phyloP scores from a whole-genome alignment of 2,797 vertebrate species.

The Nannoperca australis region DNA sequence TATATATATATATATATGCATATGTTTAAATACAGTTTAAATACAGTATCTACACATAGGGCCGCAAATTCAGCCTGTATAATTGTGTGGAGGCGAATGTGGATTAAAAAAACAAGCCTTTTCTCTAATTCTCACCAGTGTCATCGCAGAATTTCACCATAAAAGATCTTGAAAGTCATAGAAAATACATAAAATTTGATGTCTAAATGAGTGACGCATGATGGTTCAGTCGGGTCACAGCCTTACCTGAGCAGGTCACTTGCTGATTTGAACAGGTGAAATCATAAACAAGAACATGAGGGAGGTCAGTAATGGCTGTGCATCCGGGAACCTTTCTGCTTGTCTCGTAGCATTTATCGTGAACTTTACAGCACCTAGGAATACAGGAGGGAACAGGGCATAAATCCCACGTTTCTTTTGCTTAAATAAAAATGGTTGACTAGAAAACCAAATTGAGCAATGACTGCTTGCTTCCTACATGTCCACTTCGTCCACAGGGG shows the following conservation, averaged over 20 bases:
- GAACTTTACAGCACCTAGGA: conserved; percentile 79
- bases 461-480: conserved; percentile 47
- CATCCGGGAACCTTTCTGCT: conserved; percentile 68
- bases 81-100: too few relatives aligned
- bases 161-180: not conserved
- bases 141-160: not conserved
- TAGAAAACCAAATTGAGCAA: not conserved
- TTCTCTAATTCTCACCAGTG: not conserved
- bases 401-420: not conserved
- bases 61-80: not conserved
- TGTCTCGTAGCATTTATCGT: conserved; percentile 76
- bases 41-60: not conserved
- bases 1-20: too few relatives aligned
- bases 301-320: conserved; percentile 57
- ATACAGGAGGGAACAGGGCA: not conserved
- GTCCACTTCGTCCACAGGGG: conserved; percentile 76
- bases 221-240: not conserved
- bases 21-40: not conserved
- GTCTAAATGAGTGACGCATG: too few relatives aligned
- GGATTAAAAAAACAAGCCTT: not conserved
- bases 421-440: too few relatives aligned
- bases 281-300: conserved; percentile 73
- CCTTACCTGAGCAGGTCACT: conserved; percentile 87
- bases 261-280: conserved; percentile 68
- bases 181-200: not conserved